Evolutionary conservation across 2,888 invertebrate genomes (phyloP).

Genomic region (Caenorhabditis doughertyi): DNA sequence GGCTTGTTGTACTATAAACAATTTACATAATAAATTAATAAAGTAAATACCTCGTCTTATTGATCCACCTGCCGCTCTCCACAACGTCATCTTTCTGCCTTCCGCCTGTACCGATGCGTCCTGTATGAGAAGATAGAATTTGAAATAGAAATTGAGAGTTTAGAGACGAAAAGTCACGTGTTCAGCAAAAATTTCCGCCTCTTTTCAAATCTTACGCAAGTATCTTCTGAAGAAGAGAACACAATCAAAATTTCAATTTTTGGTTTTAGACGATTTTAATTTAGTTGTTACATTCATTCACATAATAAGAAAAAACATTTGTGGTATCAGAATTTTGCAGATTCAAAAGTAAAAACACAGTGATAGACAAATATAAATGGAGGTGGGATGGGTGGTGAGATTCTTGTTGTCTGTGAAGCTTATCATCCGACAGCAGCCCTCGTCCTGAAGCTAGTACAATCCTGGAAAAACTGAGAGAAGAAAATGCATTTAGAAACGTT

Average conservation of each 20-base stretch:
- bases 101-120: neutral
- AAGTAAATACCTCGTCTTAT: conserved; percentile 36
- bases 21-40: neutral
- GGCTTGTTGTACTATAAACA: neutral
- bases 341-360: neutral
- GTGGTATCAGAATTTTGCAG: neutral
- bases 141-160: conserved; percentile 12
- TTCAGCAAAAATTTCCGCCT: neutral
- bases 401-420: conserved; percentile 2
- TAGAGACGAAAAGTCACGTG: conserved; percentile 32
- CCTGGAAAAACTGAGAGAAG: neutral
- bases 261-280: too few relatives aligned
- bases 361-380: neutral
- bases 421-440: neutral
- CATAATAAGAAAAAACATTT: neutral
- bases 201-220: conserved; percentile 17
- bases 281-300: neutral
- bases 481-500: neutral
- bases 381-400: conserved; percentile 19
- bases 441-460: conserved; percentile 1
- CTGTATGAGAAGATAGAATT: conserved; percentile 17
- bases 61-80: conserved; percentile 48
- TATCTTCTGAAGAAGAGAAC: conserved; percentile 32
- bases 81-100: conserved; percentile 28
- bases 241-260: conserved; percentile 7